These are phyloP conservation scores for Chaenocephalus aceratus DNA, from an alignment of 2,113 vertebrate species.

Conservation along the genomic window DNA sequence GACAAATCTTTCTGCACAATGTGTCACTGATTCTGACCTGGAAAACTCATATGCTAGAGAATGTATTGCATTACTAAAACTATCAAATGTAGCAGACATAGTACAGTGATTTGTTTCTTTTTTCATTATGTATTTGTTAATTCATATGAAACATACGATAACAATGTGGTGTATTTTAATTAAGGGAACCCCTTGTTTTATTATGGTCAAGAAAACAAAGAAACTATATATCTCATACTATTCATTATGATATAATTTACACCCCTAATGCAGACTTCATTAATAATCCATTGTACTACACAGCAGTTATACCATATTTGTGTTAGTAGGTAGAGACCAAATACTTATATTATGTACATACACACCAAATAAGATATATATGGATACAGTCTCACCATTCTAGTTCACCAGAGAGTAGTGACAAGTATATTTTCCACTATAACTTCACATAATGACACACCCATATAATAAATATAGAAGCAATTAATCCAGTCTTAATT, in stretches of 20 bases:
- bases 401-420: not conserved
- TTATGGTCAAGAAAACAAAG: not conserved
- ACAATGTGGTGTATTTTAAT: no score
- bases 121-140: not conserved
- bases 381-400: not conserved
- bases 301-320: not conserved
- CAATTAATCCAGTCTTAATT: conserved; percentile 19
- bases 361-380: not conserved
- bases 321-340: not conserved
- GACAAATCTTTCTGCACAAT: not conserved
- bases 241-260: not conserved
- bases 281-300: not conserved
- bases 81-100: no score
- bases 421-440: not conserved
- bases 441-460: not conserved
- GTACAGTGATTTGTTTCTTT: no score
- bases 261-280: not conserved
- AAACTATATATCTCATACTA: not conserved
- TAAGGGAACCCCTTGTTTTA: no score
- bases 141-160: no score
- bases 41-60: not conserved
- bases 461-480: not conserved
- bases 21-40: not conserved
- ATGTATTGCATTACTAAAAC: no score
- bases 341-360: not conserved